phyloP scores from a whole-genome alignment of 2,113 vertebrate species.

The Psittacus erithacus region DNA sequence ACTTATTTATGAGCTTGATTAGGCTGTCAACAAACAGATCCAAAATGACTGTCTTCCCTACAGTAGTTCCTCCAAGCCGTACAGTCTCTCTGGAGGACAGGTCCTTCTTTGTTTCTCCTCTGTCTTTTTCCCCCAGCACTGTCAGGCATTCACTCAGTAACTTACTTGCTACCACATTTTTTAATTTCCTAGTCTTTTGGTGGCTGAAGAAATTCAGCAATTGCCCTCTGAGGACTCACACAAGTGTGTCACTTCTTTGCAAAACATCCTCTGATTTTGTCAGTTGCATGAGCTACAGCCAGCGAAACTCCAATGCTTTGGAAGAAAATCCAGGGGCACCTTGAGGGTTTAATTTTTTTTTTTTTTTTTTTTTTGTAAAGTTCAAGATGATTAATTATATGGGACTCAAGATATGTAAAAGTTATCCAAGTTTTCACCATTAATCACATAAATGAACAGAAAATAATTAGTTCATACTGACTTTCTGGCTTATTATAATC shows the following conservation, averaged over 20 bases:
- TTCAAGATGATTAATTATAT: slow-evolving; percentile 71
- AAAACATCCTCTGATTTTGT: slow-evolving; percentile 30
- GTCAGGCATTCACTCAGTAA: background rate
- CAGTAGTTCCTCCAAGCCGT: background rate
- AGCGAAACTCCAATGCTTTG: slow-evolving; percentile 42
- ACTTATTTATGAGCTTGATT: background rate
- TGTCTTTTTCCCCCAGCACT: background rate
- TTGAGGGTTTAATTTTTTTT: slow-evolving; percentile 57
- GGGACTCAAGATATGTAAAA: slow-evolving; percentile 66
- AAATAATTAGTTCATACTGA: slow-evolving; percentile 74
- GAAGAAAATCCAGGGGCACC: slow-evolving; percentile 54
- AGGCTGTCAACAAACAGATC: background rate
- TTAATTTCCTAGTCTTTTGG: background rate
- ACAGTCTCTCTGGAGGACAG: background rate
- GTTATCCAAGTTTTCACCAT: slow-evolving; percentile 73
- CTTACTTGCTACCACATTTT: background rate
- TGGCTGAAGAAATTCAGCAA: slow-evolving; percentile 18
- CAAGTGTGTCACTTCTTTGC: slow-evolving; percentile 20
- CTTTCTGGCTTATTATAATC: slow-evolving; percentile 73
- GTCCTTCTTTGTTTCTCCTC: fast-evolving
- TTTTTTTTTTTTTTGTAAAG: slow-evolving; percentile 53
- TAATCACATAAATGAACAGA: slow-evolving; percentile 77
- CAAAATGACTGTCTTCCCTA: background rate
- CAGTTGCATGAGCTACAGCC: slow-evolving; percentile 41
- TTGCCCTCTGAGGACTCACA: slow-evolving; percentile 34